phyloP scores from a whole-genome alignment of 2,888 invertebrate species.

The Mythimna vitellina region DNA sequence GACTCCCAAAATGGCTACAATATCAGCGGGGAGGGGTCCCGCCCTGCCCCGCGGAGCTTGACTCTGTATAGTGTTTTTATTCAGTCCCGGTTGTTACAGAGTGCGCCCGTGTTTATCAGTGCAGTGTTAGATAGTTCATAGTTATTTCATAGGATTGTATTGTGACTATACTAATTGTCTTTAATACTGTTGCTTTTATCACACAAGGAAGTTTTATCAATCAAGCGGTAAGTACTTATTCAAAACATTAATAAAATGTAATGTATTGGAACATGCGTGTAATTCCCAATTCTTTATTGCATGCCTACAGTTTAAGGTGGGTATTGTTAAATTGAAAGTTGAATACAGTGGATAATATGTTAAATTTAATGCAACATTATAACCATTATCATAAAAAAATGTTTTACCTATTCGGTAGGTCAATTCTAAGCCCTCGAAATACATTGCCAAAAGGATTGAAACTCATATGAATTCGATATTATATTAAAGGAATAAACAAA shows the following conservation, averaged over 20 bases:
- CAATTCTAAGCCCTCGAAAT: slow-evolving; percentile 42
- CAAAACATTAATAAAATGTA: slow-evolving; percentile 39
- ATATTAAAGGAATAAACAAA: slow-evolving; percentile 48
- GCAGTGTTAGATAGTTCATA: slow-evolving; percentile 44
- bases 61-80: background rate
- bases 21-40: too few species aligned
- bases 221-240: slow-evolving; percentile 42
- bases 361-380: slow-evolving; percentile 6
- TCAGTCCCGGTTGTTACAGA: slow-evolving; percentile 37
- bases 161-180: slow-evolving; percentile 44
- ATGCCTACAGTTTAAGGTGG: slow-evolving; percentile 38
- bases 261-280: slow-evolving; percentile 40
- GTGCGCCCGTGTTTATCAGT: slow-evolving; percentile 43
- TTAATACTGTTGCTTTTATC: slow-evolving; percentile 43
- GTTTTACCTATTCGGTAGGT: slow-evolving; percentile 4
- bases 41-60: too few species aligned
- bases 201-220: slow-evolving; percentile 44
- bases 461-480: slow-evolving; percentile 48
- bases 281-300: slow-evolving; percentile 42
- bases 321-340: slow-evolving; percentile 41
- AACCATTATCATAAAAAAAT: slow-evolving; percentile 43
- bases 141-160: slow-evolving; percentile 41
- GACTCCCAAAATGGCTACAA: too few species aligned
- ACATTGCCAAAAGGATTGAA: slow-evolving; percentile 39
- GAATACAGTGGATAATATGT: slow-evolving; percentile 19